These are phyloP conservation scores for Meghimatium bilineatum DNA, from an alignment of 2,888 invertebrate genomes.

Conservation along the genomic window DNA sequence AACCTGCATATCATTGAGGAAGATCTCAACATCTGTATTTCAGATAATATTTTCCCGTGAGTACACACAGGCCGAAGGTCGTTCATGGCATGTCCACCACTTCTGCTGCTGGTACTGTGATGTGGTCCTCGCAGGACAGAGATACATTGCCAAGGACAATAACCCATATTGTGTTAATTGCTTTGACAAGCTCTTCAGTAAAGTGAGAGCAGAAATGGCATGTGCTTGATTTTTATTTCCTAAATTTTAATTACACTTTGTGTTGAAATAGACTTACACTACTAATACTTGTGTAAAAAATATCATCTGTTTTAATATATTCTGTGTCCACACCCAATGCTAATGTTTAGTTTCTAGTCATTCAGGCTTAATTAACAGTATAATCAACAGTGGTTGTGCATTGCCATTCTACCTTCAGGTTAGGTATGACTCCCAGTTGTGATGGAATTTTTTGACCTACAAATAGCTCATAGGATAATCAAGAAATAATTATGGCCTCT, in stretches of 20 bases:
- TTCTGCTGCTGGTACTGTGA: constrained; percentile 73
- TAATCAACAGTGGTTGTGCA: too few species aligned
- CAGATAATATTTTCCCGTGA: constrained; percentile 70
- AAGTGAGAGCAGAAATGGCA: constrained; percentile 55
- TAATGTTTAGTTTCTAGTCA: too few species aligned
- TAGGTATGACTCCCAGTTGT: too few species aligned
- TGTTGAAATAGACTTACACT: not conserved
- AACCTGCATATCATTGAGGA: too few species aligned
- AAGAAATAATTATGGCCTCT: too few species aligned
- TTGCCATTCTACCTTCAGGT: too few species aligned
- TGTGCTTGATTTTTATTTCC: constrained; percentile 7
- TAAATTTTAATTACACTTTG: not conserved
- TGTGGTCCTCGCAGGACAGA: constrained; percentile 67
- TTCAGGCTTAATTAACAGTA: too few species aligned
- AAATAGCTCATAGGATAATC: too few species aligned
- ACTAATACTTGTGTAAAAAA: not conserved
- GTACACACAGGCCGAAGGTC: constrained; percentile 70
- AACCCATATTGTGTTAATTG: constrained; percentile 71
- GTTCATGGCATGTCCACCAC: constrained; percentile 71
- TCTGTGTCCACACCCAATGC: too few species aligned
- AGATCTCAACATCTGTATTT: not conserved
- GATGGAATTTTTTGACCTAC: too few species aligned
- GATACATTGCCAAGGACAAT: constrained; percentile 71
- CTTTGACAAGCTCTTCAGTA: constrained; percentile 69
- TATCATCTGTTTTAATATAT: not conserved